Evolutionary conservation across 64 coral and sea anemone species (phyloP).

Genomic region (Platygyra sinensis): DNA sequence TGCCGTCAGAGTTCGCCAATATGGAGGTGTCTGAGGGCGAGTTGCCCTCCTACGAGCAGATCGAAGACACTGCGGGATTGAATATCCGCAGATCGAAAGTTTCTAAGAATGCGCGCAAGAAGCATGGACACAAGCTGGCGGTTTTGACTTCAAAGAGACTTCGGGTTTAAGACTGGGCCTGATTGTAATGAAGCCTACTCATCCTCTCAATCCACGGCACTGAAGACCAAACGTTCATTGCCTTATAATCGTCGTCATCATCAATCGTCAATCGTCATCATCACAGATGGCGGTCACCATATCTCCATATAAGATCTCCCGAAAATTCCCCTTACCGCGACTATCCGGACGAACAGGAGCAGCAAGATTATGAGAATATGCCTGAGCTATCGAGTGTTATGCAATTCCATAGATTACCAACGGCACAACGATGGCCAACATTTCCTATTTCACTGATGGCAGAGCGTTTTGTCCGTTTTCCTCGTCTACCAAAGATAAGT

Average conservation of each 20-base stretch:
- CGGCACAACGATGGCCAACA: not conserved
- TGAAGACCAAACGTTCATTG: constrained; percentile 1
- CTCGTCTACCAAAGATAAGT: constrained; percentile 8
- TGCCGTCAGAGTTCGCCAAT: constrained; percentile 7
- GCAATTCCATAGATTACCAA: constrained; percentile 13
- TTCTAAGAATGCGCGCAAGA: not conserved
- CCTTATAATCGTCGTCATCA: not conserved
- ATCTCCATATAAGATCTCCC: not conserved
- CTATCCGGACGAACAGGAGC: not conserved
- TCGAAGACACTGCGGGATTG: not conserved
- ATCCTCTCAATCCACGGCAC: not conserved
- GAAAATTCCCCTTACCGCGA: constrained; percentile 1
- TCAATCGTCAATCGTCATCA: no score
- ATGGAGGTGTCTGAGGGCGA: constrained; percentile 45
- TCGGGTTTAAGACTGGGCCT: not conserved
- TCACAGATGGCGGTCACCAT: not conserved
- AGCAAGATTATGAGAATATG: not conserved
- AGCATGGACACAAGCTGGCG: not conserved
- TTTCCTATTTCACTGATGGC: not conserved
- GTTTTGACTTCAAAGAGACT: not conserved
- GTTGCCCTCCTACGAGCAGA: not conserved
- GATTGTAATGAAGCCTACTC: not conserved
- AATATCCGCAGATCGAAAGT: not conserved
- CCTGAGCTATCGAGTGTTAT: not conserved
- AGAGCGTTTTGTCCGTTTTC: constrained; percentile 19